These are phyloP conservation scores for Palloptera scutellata DNA, from an alignment of 2,888 invertebrate species.

Conservation along the genomic window DNA sequence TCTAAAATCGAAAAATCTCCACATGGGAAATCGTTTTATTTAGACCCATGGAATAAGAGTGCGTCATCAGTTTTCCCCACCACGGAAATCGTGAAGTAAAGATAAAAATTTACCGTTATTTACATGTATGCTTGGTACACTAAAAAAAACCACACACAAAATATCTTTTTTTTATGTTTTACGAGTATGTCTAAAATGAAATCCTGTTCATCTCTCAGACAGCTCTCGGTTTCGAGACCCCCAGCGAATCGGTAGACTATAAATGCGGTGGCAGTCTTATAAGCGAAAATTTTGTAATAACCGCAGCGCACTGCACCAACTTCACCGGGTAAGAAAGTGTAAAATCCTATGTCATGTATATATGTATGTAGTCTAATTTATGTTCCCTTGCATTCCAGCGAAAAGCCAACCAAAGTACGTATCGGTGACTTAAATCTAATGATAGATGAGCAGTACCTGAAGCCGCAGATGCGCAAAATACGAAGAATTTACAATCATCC, in stretches of 20 bases:
- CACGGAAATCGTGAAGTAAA: no score
- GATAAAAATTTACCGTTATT: no score
- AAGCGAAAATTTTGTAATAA: conserved; percentile 56
- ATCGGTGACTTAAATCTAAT: conserved; percentile 56
- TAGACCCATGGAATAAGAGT: no score
- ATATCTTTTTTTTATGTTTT: no score
- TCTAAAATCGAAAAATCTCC: no score
- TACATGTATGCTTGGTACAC: no score
- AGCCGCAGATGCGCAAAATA: conserved; percentile 51
- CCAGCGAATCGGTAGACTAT: conserved; percentile 47
- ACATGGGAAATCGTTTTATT: no score
- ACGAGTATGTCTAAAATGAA: no score
- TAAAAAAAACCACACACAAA: no score
- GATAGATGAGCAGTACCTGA: conserved; percentile 45
- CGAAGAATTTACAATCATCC: conserved; percentile 49
- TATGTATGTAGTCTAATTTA: not conserved
- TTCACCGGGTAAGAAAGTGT: conserved; percentile 46
- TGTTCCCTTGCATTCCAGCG: conserved; percentile 34
- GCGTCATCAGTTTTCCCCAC: no score
- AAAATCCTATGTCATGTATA: not conserved
- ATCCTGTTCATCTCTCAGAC: no score
- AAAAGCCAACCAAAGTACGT: conserved; percentile 52
- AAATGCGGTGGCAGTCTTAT: conserved; percentile 62
- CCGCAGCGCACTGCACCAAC: conserved; percentile 60
- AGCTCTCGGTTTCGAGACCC: conserved; percentile 48